Evolutionary conservation across 2,113 vertebrate species (phyloP), one percentile per base, ranked within the genome.

Genomic region (Lamprologus lemairii): DNA sequence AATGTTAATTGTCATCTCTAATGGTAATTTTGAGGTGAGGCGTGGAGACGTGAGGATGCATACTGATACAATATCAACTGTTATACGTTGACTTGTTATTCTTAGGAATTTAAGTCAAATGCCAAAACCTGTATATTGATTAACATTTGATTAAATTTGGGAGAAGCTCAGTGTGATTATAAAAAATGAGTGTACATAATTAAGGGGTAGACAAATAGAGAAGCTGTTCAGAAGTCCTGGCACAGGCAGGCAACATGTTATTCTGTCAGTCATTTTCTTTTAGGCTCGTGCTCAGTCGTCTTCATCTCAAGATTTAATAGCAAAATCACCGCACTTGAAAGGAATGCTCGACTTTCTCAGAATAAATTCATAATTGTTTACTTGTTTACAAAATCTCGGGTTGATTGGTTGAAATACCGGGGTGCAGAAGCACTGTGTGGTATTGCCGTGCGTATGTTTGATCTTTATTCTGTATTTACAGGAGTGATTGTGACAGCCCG

Each of bases 401-500:
- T 65, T 55, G 55, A 87, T 68, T 47, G 81, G 60, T 82, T 2
- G 26, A 54, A 80, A 51, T 71, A 88, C 83, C 73, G 16, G 37
- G 33, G 13, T 65, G 33, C 57, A 26, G 47, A 83, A 33, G 35
- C 21, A 12, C 31, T 60, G 23, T 81, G 80, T 51, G 82, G 16
- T 7, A 54, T 53, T 37, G 35, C 80, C 37, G 71, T 81, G 82
- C 35, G 35, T 9, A 1, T 45, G 26, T 82, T 51, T 90, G 86
- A 89, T 90, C 45, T 4, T 86, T 89, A 23, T 58, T 92, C 26
- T 89, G 81, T 23, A 73, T 91, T 88, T 87, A 91, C 94, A 98
- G 98, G 97, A 86, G 94, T 95, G 88, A 96, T 98, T 68, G 96
- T 96, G 87, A 98, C 97, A 58, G 87, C 96, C 78, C 94, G 96